These are phyloP conservation scores for Anticlea derivata DNA, from an alignment of 2,888 invertebrate species.

Conservation along the genomic window DNA sequence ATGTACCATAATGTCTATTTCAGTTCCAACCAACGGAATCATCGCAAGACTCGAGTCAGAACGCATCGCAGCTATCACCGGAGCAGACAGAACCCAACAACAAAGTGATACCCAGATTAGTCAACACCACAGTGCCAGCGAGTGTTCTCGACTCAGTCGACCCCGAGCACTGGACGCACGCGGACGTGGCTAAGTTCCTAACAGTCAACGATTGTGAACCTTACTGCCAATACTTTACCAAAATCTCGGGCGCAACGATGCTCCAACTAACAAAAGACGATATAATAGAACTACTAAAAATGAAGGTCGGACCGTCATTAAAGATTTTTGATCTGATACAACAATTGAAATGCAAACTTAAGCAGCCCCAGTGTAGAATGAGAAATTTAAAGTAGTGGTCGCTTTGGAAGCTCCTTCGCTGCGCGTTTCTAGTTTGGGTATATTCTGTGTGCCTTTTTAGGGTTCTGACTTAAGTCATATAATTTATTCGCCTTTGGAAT, in stretches of 20 bases:
- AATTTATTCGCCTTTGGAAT: too few species aligned
- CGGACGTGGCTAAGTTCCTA: slow-evolving; percentile 94
- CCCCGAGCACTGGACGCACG: slow-evolving; percentile 88
- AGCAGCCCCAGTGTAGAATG: slow-evolving; percentile 86
- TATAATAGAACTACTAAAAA: slow-evolving; percentile 93
- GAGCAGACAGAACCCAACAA: slow-evolving; percentile 54
- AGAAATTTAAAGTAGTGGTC: slow-evolving; percentile 49
- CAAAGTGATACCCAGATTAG: slow-evolving; percentile 86
- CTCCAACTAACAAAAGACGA: slow-evolving; percentile 94
- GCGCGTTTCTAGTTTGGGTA: slow-evolving; percentile 19
- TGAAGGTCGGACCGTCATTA: slow-evolving; percentile 97
- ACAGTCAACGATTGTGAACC: slow-evolving; percentile 93
- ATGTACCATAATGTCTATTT: neutral
- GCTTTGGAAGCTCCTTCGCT: slow-evolving; percentile 4
- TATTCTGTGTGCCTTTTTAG: slow-evolving; percentile 27
- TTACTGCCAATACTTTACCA: slow-evolving; percentile 86
- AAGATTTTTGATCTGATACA: slow-evolving; percentile 97
- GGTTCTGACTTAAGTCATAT: too few species aligned
- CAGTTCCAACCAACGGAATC: slow-evolving; percentile 51
- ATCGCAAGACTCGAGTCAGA: slow-evolving; percentile 54
- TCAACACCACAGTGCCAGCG: slow-evolving; percentile 81
- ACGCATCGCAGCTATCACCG: slow-evolving; percentile 50
- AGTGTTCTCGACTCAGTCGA: slow-evolving; percentile 79
- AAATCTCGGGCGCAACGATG: slow-evolving; percentile 92
- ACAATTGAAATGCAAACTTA: slow-evolving; percentile 93